A percentile compares a stretch with the other conserved stretches of the same genome.
Conservation (phyloP, 2,113 vertebrate species). For the Seriola aureovittata region DNA sequence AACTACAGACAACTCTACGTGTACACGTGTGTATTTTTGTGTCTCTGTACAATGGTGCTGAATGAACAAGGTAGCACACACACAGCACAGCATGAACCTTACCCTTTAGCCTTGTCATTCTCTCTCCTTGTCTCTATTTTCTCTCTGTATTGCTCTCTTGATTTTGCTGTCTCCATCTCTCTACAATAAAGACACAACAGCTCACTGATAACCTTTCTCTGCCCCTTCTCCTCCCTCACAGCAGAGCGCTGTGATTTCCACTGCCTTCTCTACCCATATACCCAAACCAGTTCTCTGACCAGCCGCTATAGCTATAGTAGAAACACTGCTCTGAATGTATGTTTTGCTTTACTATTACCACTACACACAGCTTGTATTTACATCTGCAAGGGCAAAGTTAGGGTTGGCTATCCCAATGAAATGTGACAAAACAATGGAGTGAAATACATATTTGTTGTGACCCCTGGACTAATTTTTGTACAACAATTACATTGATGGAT, state of each 20-base stretch:
- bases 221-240: not conserved
- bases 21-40: not conserved
- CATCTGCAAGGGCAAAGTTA: not conserved
- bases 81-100: conserved; percentile 4
- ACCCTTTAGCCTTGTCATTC: conserved; percentile 31
- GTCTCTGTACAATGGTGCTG: not conserved
- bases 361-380: not conserved
- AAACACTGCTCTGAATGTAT: not conserved
- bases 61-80: not conserved
- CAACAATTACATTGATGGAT: not conserved
- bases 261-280: not conserved
- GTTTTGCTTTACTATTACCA: too few species aligned
- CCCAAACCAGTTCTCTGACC: not conserved
- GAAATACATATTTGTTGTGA: not conserved
- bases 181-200: conserved; percentile 28
- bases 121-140: conserved; percentile 13
- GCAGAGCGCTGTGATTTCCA: not conserved
- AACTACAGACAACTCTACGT: conserved; percentile 6
- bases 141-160: conserved; percentile 6
- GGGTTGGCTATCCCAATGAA: not conserved
- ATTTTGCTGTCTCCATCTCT: conserved; percentile 22
- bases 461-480: too few species aligned
- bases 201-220: conserved; percentile 38
- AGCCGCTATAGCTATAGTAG: not conserved
- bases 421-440: not conserved